A percentile compares a stretch with the other conserved stretches of the same genome.
Conservation (phyloP, 2,113 vertebrate species). For the Ammodytes dubius region DNA sequence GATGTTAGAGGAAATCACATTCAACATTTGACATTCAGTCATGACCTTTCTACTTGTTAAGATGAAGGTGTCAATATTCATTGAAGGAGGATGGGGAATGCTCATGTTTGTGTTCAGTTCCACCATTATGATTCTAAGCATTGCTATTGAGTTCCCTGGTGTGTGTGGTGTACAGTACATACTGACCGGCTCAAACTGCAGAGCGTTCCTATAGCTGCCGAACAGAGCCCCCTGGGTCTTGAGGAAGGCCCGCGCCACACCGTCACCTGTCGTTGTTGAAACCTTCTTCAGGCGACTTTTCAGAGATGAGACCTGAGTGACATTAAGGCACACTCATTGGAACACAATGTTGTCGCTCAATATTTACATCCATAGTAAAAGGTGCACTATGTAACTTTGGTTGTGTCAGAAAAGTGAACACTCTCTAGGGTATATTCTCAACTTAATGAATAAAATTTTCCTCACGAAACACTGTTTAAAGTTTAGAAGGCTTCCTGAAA, state of each 20-base stretch:
- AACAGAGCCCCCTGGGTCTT: conserved; percentile 96
- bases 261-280: conserved; percentile 93
- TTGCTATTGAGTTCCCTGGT: neutral
- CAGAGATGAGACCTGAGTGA: conserved; percentile 90
- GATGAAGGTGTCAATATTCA: neutral
- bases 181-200: conserved; percentile 95
- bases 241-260: conserved; percentile 94
- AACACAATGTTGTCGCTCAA: neutral
- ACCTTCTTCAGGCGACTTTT: conserved; percentile 96
- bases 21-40: neutral
- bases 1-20: too few relatives aligned
- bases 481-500: too few relatives aligned
- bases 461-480: too few relatives aligned
- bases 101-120: neutral
- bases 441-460: too few relatives aligned
- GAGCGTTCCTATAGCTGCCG: conserved; percentile 94
- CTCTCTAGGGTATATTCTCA: too few relatives aligned
- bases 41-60: neutral
- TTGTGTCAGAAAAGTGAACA: too few relatives aligned
- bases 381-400: too few relatives aligned
- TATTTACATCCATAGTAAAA: neutral
- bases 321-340: neutral
- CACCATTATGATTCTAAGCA: too few relatives aligned
- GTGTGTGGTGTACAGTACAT: neutral
- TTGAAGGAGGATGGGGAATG: neutral